Evolutionary conservation across 1,140 invertebrate genomes (phyloP), one percentile per base, ranked within the genome.

Genomic region (Tetraneura akinire): DNA sequence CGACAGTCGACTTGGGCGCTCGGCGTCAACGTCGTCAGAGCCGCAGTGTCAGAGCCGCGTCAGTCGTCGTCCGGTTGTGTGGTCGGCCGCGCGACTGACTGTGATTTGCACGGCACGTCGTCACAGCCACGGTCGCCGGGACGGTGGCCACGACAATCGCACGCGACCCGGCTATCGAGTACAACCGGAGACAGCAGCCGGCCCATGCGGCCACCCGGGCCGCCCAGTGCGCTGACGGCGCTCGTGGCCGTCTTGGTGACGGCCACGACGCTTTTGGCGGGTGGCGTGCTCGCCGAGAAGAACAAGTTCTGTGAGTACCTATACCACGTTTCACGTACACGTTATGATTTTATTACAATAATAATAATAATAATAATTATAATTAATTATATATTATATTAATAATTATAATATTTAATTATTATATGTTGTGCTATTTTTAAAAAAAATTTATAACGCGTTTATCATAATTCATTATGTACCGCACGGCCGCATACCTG

Each of bases 1-100:
- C 47, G 68, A 29, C 68, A 71, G 68, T 71, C 68, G 68, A 71
- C 68, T 71, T 14, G 14, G 47, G 68, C 68, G 68, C 47, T 18
- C 10, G 23, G 18, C 45, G 68, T 47, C 68, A 45, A 45, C n/a
- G n/a, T 11, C 32, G 23, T 10, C 29, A 32, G 5, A 18, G 37
- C 37, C 64, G 64, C 3, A 37, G 13, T 0, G 62, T 10, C 42
- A 37, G 32, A 37, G 3, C 42, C 64, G 64, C 42, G 60, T 5
- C 26, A 18, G 60, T 64, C 26, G 26, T 29, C 60, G 26, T 29
- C 60, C 60, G 29, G 57, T 60, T 13, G 13, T 26, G 57, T 60
- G 57, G 57, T 60, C 57, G 64, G 64, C 42, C 64, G 64, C 37
- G 62, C 37, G 62, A 66, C 62, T 8, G 62, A 66, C 62, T 8